phyloP scores from a whole-genome alignment of 2,797 vertebrate genomes.

The Babyrousa celebensis region DNA sequence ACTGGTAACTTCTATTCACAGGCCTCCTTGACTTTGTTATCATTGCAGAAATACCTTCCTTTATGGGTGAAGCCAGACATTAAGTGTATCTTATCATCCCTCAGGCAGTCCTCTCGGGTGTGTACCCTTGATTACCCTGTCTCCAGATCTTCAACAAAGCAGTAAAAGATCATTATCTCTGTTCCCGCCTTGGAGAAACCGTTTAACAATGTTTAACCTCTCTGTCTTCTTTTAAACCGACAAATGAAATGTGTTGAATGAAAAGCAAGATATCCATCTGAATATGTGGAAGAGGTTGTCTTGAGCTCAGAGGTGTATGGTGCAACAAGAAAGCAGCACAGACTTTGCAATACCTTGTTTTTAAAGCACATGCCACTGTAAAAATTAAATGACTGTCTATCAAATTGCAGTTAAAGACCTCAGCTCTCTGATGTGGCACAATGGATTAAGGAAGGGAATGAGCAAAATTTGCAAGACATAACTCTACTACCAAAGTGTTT shows the following conservation, averaged over 20 bases:
- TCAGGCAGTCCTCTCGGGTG: neutral
- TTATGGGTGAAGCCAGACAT: slow-evolving; percentile 49
- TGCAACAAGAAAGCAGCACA: neutral
- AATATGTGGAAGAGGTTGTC: neutral
- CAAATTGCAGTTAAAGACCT: neutral
- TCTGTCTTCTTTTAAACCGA: slow-evolving; percentile 31
- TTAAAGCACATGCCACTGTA: neutral
- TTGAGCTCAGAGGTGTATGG: neutral
- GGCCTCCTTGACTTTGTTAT: neutral
- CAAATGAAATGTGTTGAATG: neutral
- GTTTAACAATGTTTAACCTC: neutral
- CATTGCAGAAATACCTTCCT: neutral
- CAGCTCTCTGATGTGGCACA: neutral
- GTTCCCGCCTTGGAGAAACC: neutral
- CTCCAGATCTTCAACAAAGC: slow-evolving; percentile 50
- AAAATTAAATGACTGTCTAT: neutral
- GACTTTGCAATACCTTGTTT: neutral
- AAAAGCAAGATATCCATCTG: slow-evolving; percentile 36
- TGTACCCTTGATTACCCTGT: neutral
- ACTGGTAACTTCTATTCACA: neutral
- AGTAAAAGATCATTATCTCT: slow-evolving; percentile 17
- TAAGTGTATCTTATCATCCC: neutral
- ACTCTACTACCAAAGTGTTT: neutral
- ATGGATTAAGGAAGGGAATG: neutral
- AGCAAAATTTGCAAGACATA: neutral